These are phyloP conservation scores for Sarcophaga caerulescens DNA, from an alignment of 2,888 invertebrate genomes.

Conservation along the genomic window DNA sequence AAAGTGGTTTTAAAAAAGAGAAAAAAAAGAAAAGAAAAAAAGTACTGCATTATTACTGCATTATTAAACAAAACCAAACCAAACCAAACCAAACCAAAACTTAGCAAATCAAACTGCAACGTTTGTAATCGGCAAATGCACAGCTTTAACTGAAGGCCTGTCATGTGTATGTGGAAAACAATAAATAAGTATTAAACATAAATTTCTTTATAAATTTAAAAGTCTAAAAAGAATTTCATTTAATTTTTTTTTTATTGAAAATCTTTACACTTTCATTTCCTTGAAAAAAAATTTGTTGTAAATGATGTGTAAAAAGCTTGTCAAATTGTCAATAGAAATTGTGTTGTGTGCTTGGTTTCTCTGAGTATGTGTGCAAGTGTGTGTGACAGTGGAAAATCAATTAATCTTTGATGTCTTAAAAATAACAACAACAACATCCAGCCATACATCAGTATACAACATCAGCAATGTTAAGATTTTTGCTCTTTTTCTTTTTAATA, in stretches of 20 bases:
- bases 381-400: constrained; percentile 58
- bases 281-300: too few relatives aligned
- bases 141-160: constrained; percentile 13
- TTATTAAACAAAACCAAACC: neutral
- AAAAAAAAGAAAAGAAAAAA: constrained; percentile 9
- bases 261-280: too few relatives aligned
- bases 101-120: constrained; percentile 5
- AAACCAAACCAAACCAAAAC: neutral
- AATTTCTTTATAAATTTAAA: neutral
- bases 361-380: constrained; percentile 21
- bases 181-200: neutral
- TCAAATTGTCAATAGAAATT: neutral
- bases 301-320: too few relatives aligned
- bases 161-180: constrained; percentile 44
- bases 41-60: constrained; percentile 58
- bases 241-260: neutral
- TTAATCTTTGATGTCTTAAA: constrained; percentile 55
- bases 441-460: neutral
- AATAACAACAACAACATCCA: constrained; percentile 12
- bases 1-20: neutral
- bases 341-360: constrained; percentile 24
- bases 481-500: too few relatives aligned
- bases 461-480: neutral
- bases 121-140: neutral
- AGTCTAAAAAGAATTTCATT: neutral